Conservation (phyloP, 2,113 vertebrate species). For the Eurystomus gularis region DNA sequence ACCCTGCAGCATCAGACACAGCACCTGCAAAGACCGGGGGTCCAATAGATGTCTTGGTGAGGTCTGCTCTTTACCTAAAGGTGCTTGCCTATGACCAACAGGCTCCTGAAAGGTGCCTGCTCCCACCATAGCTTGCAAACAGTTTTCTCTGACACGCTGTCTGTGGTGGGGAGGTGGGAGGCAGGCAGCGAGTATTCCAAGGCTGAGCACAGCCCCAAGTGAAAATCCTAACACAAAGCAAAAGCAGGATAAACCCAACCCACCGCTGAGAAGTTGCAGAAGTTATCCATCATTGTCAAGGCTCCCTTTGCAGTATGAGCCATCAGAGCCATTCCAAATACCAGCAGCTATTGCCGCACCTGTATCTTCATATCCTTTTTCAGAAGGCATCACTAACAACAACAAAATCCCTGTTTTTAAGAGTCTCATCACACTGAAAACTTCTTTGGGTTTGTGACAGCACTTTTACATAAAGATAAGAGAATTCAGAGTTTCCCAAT, state of each 20-base stretch:
- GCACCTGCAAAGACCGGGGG: not conserved
- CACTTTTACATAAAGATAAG: not conserved
- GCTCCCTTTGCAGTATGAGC: constrained; percentile 32
- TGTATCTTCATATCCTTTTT: not conserved
- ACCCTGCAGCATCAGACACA: not conserved
- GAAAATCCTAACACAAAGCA: constrained; percentile 53
- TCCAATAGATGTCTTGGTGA: fast-evolving
- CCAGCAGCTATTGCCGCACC: constrained; percentile 17
- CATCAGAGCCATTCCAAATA: constrained; percentile 22
- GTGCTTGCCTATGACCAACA: not conserved
- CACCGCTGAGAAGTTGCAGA: not conserved
- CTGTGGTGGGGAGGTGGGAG: not conserved
- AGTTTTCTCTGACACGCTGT: not conserved
- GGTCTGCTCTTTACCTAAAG: not conserved
- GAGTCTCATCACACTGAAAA: constrained; percentile 26
- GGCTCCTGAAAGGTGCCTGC: not conserved
- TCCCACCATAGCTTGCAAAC: fast-evolving
- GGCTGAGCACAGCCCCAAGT: constrained; percentile 29
- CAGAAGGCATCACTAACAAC: not conserved
- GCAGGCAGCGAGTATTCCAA: not conserved
- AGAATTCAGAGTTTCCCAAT: not conserved
- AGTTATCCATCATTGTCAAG: constrained; percentile 68
- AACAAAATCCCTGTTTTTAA: not conserved
- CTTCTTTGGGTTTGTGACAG: constrained; percentile 28
- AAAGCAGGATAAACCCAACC: constrained; percentile 60